These are phyloP conservation scores for Liodrosophila aerea DNA, from an alignment of 2,888 invertebrate species.

Conservation along the genomic window DNA sequence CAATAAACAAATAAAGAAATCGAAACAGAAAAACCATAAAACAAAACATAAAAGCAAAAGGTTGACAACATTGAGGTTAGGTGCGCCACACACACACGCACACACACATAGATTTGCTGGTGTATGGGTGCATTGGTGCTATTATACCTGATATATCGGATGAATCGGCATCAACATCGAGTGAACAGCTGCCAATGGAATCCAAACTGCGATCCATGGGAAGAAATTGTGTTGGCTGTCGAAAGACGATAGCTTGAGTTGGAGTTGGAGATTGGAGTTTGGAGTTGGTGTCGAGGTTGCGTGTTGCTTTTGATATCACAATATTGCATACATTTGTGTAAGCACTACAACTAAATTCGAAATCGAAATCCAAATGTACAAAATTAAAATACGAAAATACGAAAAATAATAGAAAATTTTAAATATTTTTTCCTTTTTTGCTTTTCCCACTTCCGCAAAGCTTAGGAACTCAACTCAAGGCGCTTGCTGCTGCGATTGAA, in stretches of 20 bases:
- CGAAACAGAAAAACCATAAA: conserved; percentile 24
- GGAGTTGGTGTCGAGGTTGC: too few relatives aligned
- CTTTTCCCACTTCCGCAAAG: conserved; percentile 14
- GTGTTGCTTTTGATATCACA: too few relatives aligned
- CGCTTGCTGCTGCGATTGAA: conserved; percentile 28
- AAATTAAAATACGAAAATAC: too few relatives aligned
- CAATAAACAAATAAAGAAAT: conserved; percentile 15
- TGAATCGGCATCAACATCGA: conserved; percentile 90
- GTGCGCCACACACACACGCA: conserved; percentile 10
- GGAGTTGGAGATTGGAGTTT: background rate
- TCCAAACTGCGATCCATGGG: conserved; percentile 90
- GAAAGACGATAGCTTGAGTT: conserved; percentile 13
- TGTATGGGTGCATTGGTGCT: conserved; percentile 1
- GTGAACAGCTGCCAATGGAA: conserved; percentile 93
- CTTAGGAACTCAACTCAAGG: conserved; percentile 17
- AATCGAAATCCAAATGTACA: too few relatives aligned
- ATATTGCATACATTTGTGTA: too few relatives aligned
- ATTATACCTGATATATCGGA: conserved; percentile 88
- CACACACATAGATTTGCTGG: background rate
- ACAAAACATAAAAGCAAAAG: conserved; percentile 9
- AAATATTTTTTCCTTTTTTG: too few relatives aligned
- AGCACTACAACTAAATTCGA: too few relatives aligned
- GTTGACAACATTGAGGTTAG: conserved; percentile 37
- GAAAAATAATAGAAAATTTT: too few relatives aligned
- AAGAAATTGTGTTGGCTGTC: conserved; percentile 68